A percentile compares a stretch with the other conserved stretches of the same genome.
Evolutionary conservation across 2,888 invertebrate genomes (phyloP).

Genomic region (Tachystola acroxantha): DNA sequence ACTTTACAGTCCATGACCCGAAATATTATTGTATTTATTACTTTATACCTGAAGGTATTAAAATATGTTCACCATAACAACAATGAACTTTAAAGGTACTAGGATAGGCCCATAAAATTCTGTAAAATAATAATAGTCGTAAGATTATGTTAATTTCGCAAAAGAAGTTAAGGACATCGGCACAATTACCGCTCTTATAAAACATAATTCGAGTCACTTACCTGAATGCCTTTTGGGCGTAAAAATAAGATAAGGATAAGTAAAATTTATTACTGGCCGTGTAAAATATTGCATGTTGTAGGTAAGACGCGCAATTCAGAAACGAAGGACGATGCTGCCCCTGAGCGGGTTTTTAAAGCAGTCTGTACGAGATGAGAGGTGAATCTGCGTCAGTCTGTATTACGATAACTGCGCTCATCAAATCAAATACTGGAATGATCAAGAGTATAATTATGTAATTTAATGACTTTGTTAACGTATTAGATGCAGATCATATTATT

Average conservation of each 20-base stretch:
- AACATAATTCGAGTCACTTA: constrained; percentile 28
- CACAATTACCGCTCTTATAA: constrained; percentile 28
- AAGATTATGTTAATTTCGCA: constrained; percentile 13
- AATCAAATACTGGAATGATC: not conserved
- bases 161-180: constrained; percentile 13
- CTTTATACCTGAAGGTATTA: too few relatives aligned
- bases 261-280: constrained; percentile 48
- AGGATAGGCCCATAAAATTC: constrained; percentile 2
- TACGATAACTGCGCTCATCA: too few relatives aligned
- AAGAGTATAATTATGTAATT: too few relatives aligned
- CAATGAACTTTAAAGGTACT: constrained; percentile 6
- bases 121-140: constrained; percentile 1
- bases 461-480: too few relatives aligned
- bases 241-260: constrained; percentile 39
- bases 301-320: constrained; percentile 40
- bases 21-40: too few relatives aligned
- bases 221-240: constrained; percentile 39
- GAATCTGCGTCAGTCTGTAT: not conserved
- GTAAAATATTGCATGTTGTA: constrained; percentile 56
- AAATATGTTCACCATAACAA: constrained; percentile 4
- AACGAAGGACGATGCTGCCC: constrained; percentile 55
- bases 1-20: too few relatives aligned
- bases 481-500: too few relatives aligned
- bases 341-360: constrained; percentile 50
- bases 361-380: constrained; percentile 15